These are phyloP conservation scores for Protonemura montana DNA, from an alignment of 2,888 invertebrate genomes.

Conservation along the genomic window DNA sequence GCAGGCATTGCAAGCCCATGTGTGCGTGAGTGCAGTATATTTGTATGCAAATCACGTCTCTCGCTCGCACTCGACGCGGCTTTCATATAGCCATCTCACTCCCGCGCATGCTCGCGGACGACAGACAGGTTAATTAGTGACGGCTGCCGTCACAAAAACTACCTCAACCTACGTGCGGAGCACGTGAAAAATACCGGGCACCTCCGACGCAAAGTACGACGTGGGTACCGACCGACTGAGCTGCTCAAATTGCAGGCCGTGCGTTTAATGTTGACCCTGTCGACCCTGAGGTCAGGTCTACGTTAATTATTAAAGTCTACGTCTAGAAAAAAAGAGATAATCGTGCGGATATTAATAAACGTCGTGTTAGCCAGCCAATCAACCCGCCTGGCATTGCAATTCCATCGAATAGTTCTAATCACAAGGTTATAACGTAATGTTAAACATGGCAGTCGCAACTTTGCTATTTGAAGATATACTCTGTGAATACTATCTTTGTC, in stretches of 20 bases:
- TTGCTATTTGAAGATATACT: too few species aligned
- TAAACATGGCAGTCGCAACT: too few species aligned
- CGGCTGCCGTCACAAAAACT: conserved; percentile 36
- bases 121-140: conserved; percentile 44
- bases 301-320: neutral
- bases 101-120: neutral
- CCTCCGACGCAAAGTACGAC: neutral
- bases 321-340: neutral
- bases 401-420: too few species aligned
- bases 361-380: neutral
- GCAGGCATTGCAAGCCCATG: conserved; percentile 1
- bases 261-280: conserved; percentile 2
- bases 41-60: conserved; percentile 31
- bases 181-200: neutral
- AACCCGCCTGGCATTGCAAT: too few species aligned
- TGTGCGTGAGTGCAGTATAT: conserved; percentile 13
- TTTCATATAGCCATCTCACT: neutral
- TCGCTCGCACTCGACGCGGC: neutral
- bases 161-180: neutral
- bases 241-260: conserved; percentile 31
- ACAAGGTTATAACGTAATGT: too few species aligned
- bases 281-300: conserved; percentile 21
- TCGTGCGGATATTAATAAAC: conserved; percentile 1
- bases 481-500: too few species aligned
- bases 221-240: neutral